phyloP scores from a whole-genome alignment of 2,888 invertebrate species.

The Protodeltote pygarga region DNA sequence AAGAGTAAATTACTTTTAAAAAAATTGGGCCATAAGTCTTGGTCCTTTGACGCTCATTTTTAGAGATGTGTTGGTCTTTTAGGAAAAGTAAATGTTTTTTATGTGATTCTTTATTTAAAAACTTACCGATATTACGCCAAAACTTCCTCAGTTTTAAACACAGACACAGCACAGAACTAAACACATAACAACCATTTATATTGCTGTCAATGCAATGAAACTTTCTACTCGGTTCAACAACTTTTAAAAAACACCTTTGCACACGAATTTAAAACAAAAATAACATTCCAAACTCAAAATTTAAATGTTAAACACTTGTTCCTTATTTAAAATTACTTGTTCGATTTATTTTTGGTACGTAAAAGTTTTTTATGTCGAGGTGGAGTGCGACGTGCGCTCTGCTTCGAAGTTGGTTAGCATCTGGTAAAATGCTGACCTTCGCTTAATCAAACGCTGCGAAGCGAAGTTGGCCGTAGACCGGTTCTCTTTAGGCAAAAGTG shows the following conservation, averaged over 20 bases:
- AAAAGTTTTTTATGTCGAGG: slow-evolving; percentile 60
- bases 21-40: too few relatives aligned
- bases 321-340: slow-evolving; percentile 45
- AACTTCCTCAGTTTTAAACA: slow-evolving; percentile 66
- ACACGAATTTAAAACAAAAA: slow-evolving; percentile 25
- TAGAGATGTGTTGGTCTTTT: too few relatives aligned
- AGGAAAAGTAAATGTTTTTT: too few relatives aligned
- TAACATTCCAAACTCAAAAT: slow-evolving; percentile 14
- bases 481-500: slow-evolving; percentile 82
- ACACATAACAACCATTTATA: slow-evolving; percentile 62
- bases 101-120: slow-evolving; percentile 38
- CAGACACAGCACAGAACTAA: slow-evolving; percentile 68
- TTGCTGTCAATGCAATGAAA: slow-evolving; percentile 67
- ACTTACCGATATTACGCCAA: slow-evolving; percentile 50
- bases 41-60: too few relatives aligned
- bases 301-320: slow-evolving; percentile 15
- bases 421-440: slow-evolving; percentile 77
- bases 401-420: slow-evolving; percentile 54
- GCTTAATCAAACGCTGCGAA: slow-evolving; percentile 68
- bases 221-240: slow-evolving; percentile 64
- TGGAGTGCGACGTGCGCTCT: slow-evolving; percentile 54
- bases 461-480: slow-evolving; percentile 78
- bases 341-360: slow-evolving; percentile 54
- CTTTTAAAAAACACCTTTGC: slow-evolving; percentile 35
- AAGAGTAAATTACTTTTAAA: too few relatives aligned